Percentiles rank a stretch among this genome's conserved stretches.
Evolutionary conservation across 2,888 invertebrate genomes (phyloP).

Genomic region (Diarsia dahlii): DNA sequence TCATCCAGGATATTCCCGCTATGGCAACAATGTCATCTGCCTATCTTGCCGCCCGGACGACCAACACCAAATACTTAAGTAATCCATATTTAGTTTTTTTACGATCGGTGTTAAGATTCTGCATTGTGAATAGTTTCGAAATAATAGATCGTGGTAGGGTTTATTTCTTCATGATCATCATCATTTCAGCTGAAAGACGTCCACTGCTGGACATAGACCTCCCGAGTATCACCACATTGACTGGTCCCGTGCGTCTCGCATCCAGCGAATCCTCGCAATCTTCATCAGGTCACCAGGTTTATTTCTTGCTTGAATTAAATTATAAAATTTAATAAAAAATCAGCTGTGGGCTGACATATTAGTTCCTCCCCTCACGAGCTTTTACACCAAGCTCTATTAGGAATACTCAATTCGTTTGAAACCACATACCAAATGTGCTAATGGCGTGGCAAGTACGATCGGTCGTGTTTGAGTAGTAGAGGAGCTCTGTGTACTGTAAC

Average conservation of each 20-base stretch:
- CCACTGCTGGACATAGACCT: too few relatives aligned
- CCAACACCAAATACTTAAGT: too few relatives aligned
- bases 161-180: too few relatives aligned
- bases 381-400: neutral
- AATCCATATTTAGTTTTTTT: too few relatives aligned
- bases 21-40: too few relatives aligned
- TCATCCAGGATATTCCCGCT: too few relatives aligned
- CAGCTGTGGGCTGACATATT: neutral
- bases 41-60: too few relatives aligned
- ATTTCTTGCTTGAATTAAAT: neutral
- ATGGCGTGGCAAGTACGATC: conserved; percentile 30
- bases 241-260: too few relatives aligned
- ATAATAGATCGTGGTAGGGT: neutral
- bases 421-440: conserved; percentile 31
- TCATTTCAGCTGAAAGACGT: too few relatives aligned
- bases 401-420: neutral
- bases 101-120: neutral
- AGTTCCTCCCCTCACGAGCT: neutral
- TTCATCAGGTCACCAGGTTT: too few relatives aligned
- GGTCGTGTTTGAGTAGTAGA: conserved; percentile 26
- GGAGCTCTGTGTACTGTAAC: conserved; percentile 38
- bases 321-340: neutral
- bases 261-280: too few relatives aligned
- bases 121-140: neutral
- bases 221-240: too few relatives aligned